These are phyloP conservation scores for Caenorhabditis auriculariae DNA, from an alignment of 2,888 invertebrate species.

Conservation along the genomic window DNA sequence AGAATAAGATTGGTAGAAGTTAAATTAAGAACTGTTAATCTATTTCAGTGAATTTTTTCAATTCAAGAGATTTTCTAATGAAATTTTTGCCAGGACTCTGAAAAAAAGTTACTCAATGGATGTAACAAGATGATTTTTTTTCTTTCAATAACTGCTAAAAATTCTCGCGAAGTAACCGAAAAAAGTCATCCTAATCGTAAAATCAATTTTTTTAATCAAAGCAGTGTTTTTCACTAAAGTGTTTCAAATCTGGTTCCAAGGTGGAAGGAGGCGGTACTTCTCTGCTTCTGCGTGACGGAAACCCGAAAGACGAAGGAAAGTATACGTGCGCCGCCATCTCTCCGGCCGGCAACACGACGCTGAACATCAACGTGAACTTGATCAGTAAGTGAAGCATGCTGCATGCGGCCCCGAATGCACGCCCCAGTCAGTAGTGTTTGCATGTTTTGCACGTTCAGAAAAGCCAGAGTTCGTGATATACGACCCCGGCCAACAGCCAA, in stretches of 20 bases:
- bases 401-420: conserved; percentile 23
- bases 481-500: neutral
- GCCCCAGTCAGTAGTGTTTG: conserved; percentile 18
- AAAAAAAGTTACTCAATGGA: neutral
- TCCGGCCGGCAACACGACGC: conserved; percentile 69
- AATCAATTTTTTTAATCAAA: too few species aligned
- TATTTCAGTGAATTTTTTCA: neutral
- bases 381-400: conserved; percentile 64
- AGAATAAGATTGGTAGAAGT: neutral
- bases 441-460: conserved; percentile 47
- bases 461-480: conserved; percentile 53
- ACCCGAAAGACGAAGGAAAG: conserved; percentile 64
- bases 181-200: too few species aligned
- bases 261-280: conserved; percentile 49
- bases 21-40: neutral
- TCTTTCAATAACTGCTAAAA: neutral
- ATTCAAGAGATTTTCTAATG: neutral
- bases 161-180: neutral
- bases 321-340: conserved; percentile 72
- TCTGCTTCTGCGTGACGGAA: conserved; percentile 52
- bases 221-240: too few species aligned
- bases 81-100: neutral
- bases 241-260: too few species aligned
- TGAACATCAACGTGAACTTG: conserved; percentile 65
- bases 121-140: neutral